These are phyloP conservation scores for Mercenaria mercenaria DNA, from an alignment of 1,140 invertebrate genomes.

Conservation along the genomic window DNA sequence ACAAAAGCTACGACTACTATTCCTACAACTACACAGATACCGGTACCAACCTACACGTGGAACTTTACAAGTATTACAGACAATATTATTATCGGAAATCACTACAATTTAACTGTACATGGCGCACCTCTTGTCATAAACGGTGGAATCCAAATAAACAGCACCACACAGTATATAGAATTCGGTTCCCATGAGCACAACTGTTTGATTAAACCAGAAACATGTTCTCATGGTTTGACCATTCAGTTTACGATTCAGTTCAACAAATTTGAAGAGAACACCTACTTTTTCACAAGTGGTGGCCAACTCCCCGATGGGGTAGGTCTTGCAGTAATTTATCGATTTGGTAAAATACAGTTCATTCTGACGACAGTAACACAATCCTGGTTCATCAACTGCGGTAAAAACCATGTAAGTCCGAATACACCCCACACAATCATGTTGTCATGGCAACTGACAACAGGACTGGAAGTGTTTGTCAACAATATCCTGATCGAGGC, in stretches of 20 bases:
- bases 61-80: slow-evolving; percentile 26
- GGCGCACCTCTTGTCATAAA: neutral
- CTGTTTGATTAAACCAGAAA: slow-evolving; percentile 44
- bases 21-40: slow-evolving; percentile 22
- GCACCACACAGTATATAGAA: slow-evolving; percentile 38
- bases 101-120: slow-evolving; percentile 48
- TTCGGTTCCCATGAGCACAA: slow-evolving; percentile 23
- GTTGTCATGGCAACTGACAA: slow-evolving; percentile 41
- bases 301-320: slow-evolving; percentile 51
- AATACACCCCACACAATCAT: slow-evolving; percentile 41
- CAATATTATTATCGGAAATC: slow-evolving; percentile 48
- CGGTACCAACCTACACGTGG: slow-evolving; percentile 37
- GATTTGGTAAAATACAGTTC: slow-evolving; percentile 60
- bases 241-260: slow-evolving; percentile 45
- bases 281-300: slow-evolving; percentile 59
- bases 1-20: slow-evolving; percentile 29
- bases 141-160: slow-evolving; percentile 49
- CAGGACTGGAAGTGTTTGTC: slow-evolving; percentile 48
- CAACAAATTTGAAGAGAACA: slow-evolving; percentile 54
- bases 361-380: slow-evolving; percentile 46
- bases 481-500: slow-evolving; percentile 36
- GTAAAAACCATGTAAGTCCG: neutral
- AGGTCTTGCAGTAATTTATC: slow-evolving; percentile 56
- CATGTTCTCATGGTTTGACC: slow-evolving; percentile 49
- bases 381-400: slow-evolving; percentile 36